These are phyloP conservation scores for Dryococelus australis DNA, from an alignment of 2,888 invertebrate species.

Conservation along the genomic window DNA sequence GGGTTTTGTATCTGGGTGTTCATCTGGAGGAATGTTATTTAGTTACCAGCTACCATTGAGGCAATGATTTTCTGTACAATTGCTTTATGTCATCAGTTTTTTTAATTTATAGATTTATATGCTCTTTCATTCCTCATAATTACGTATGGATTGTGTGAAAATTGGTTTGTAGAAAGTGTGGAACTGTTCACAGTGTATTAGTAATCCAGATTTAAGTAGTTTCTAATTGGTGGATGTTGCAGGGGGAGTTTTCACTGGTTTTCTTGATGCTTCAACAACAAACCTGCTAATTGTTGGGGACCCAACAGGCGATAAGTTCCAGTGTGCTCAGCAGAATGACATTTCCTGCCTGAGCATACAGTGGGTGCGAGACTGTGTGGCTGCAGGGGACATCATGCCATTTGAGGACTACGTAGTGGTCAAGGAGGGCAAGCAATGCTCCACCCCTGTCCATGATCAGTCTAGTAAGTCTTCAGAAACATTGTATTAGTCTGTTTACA, in stretches of 20 bases:
- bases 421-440: conserved; percentile 27
- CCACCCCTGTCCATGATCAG: conserved; percentile 43
- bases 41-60: no score
- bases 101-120: no score
- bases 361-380: conserved; percentile 84
- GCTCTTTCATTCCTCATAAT: no score
- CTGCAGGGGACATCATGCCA: conserved; percentile 68
- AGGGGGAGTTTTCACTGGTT: conserved; percentile 67
- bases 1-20: no score
- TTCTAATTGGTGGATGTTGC: conserved; percentile 48
- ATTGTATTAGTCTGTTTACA: no score
- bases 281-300: conserved; percentile 64
- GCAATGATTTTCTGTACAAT: no score
- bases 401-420: conserved; percentile 53
- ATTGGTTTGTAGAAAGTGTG: no score
- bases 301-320: conserved; percentile 75
- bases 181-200: no score
- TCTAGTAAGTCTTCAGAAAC: conserved; percentile 44
- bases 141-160: no score
- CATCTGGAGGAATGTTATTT: no score
- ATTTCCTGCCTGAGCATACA: conserved; percentile 75
- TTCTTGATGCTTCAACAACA: conserved; percentile 61
- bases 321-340: conserved; percentile 64
- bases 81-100: no score
- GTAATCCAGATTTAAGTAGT: no score